Evolutionary conservation across 1,140 invertebrate genomes (phyloP).

Genomic region (Zaprionus capensis): DNA sequence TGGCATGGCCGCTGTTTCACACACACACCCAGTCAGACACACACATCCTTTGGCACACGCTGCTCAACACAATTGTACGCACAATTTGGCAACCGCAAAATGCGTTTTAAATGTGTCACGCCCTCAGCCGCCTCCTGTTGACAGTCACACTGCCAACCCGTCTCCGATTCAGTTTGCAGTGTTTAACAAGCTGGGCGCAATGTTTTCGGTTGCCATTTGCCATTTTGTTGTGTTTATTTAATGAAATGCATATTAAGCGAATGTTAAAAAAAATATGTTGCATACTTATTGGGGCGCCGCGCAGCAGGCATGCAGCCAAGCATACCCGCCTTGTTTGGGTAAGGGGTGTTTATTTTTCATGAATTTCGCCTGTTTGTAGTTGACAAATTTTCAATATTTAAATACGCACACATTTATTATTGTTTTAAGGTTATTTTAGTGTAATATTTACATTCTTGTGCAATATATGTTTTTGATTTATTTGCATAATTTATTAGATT

Average conservation of each 20-base stretch:
- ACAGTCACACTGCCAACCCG: neutral
- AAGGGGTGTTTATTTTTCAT: neutral
- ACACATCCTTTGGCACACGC: neutral
- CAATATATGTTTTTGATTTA: neutral
- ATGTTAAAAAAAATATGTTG: constrained; percentile 54
- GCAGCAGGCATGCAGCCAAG: neutral
- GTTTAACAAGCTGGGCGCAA: constrained; percentile 29
- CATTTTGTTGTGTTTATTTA: constrained; percentile 70
- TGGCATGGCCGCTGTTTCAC: constrained; percentile 37
- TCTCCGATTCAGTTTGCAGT: neutral
- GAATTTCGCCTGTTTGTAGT: neutral
- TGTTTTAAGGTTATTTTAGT: no score
- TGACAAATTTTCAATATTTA: neutral
- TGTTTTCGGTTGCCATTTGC: constrained; percentile 43
- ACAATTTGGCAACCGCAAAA: constrained; percentile 49
- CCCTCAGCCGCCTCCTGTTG: neutral
- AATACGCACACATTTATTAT: neutral
- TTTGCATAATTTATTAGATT: neutral
- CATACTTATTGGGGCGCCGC: constrained; percentile 30
- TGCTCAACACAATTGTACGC: constrained; percentile 9
- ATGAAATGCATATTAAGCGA: constrained; percentile 75
- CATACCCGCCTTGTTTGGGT: neutral
- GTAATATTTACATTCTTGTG: neutral
- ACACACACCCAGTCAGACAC: neutral
- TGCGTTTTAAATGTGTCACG: constrained; percentile 53